Evolutionary conservation across 2,113 vertebrate species (phyloP).

Genomic region (Protomyctophum bolini): DNA sequence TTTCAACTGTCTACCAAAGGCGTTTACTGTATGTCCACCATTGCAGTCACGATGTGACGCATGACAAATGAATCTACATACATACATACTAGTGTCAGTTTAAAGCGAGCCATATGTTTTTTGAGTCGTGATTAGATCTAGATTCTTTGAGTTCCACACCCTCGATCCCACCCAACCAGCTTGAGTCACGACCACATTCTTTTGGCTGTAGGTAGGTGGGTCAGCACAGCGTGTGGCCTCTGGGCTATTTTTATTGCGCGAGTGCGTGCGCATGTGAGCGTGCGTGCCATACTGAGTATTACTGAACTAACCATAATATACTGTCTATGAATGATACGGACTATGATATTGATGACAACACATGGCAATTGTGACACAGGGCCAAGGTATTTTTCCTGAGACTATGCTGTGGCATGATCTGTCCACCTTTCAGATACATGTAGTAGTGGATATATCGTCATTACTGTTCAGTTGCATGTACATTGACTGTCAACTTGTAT

Average conservation of each 20-base stretch:
- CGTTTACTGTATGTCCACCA: too few species aligned
- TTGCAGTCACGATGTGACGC: neutral
- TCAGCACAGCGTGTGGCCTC: constrained; percentile 27
- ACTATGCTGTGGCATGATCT: too few species aligned
- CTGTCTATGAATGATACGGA: too few species aligned
- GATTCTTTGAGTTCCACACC: neutral
- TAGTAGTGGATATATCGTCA: too few species aligned
- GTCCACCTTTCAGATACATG: too few species aligned
- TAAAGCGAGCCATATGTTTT: neutral
- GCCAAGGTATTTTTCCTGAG: too few species aligned
- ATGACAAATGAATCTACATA: neutral
- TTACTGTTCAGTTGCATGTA: too few species aligned
- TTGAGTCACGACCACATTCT: constrained; percentile 22
- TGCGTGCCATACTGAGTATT: neutral
- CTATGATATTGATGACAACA: too few species aligned
- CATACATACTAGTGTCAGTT: neutral
- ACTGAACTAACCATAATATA: too few species aligned
- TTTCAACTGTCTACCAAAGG: neutral
- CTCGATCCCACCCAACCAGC: neutral
- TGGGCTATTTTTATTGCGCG: constrained; percentile 40
- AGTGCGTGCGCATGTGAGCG: neutral
- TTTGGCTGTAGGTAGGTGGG: constrained; percentile 7
- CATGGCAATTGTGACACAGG: too few species aligned
- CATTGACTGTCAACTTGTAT: too few species aligned
- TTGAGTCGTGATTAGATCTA: neutral